These are phyloP conservation scores for Matsumyia berberina DNA, from an alignment of 2,888 invertebrate genomes.

Conservation along the genomic window DNA sequence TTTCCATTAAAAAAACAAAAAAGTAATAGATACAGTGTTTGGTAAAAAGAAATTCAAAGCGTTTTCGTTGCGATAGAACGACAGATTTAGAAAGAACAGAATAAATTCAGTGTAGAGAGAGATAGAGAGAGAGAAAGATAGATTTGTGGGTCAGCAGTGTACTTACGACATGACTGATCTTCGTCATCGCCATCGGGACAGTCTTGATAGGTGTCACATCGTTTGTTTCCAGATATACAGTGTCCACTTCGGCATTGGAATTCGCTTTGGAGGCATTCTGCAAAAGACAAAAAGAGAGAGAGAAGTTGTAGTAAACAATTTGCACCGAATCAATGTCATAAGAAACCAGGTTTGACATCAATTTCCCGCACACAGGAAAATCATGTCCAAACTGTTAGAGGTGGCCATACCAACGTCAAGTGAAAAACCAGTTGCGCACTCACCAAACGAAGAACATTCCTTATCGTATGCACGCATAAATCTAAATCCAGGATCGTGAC, in stretches of 20 bases:
- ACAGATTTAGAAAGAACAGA: constrained; percentile 18
- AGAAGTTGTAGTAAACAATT: constrained; percentile 3
- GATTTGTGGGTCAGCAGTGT: background rate
- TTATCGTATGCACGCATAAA: constrained; percentile 68
- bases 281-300: constrained; percentile 76
- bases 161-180: constrained; percentile 83
- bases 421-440: constrained; percentile 57
- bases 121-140: background rate
- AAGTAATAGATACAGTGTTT: constrained; percentile 23
- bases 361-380: constrained; percentile 38
- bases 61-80: background rate
- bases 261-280: constrained; percentile 86
- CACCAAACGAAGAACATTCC: constrained; percentile 44
- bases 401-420: background rate
- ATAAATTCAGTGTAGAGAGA: constrained; percentile 7
- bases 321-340: constrained; percentile 1
- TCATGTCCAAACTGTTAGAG: constrained; percentile 13
- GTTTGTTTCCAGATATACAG: constrained; percentile 86
- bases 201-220: constrained; percentile 86
- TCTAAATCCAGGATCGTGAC: constrained; percentile 64
- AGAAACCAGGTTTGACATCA: constrained; percentile 18
- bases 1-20: background rate
- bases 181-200: constrained; percentile 88
- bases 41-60: constrained; percentile 52
- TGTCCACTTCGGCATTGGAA: constrained; percentile 87